Evolutionary conservation across 1,140 invertebrate species (phyloP).

Genomic region (Formica exsecta): DNA sequence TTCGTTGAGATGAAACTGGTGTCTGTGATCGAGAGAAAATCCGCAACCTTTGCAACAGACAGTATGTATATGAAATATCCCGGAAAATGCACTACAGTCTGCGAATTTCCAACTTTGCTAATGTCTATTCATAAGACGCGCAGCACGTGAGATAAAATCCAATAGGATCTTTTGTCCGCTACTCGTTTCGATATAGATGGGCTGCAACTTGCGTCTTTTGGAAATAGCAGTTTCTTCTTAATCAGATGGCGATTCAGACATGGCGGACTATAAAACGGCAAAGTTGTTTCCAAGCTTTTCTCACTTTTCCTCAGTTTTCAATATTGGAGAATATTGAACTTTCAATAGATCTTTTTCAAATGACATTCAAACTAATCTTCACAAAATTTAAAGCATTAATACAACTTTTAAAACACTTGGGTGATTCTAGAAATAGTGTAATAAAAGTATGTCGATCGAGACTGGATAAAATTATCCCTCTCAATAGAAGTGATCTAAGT

Average conservation of each 20-base stretch:
- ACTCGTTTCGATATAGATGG: slow-evolving; percentile 27
- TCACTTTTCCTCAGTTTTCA: neutral
- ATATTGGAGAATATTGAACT: neutral
- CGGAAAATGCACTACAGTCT: neutral
- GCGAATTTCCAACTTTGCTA: slow-evolving; percentile 35
- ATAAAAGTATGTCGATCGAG: neutral
- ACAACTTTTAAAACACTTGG: neutral
- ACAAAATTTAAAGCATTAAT: neutral
- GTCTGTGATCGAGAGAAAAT: neutral
- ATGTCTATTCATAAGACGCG: slow-evolving; percentile 35
- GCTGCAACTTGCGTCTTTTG: neutral
- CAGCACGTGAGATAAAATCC: slow-evolving; percentile 39
- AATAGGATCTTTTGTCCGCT: slow-evolving; percentile 4
- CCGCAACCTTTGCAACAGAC: neutral
- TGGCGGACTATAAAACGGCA: neutral
- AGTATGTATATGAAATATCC: slow-evolving; percentile 20
- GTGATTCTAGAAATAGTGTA: neutral
- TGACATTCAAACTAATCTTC: neutral
- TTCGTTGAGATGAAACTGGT: neutral
- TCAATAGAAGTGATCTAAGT: slow-evolving; percentile 1
- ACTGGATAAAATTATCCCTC: slow-evolving; percentile 37
- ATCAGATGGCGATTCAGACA: neutral
- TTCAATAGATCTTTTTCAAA: neutral
- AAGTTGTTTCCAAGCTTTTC: neutral
- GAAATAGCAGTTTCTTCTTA: slow-evolving; percentile 20